A percentile compares a stretch with the other conserved stretches of the same genome.
Evolutionary conservation across 2,113 vertebrate species (phyloP).

Genomic region (Haplochromis vanheusdeni): DNA sequence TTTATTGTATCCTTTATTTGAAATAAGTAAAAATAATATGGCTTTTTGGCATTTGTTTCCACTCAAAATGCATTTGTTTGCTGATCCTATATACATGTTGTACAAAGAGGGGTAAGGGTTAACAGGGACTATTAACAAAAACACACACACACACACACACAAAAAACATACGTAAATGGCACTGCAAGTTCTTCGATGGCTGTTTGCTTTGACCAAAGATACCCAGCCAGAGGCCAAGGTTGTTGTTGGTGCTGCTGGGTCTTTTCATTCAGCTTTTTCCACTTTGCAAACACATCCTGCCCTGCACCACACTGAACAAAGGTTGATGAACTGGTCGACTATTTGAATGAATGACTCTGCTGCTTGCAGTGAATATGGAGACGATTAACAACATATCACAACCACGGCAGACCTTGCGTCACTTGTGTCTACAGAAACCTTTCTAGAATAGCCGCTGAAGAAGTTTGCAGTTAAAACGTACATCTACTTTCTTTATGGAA

Average conservation of each 20-base stretch:
- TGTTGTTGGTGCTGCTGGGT: constrained; percentile 54
- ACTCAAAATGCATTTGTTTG: background rate
- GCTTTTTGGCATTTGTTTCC: background rate
- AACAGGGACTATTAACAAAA: background rate
- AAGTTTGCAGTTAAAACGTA: background rate
- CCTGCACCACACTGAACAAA: constrained; percentile 59
- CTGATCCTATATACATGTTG: background rate
- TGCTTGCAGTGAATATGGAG: background rate
- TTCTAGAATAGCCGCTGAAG: background rate
- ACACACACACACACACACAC: background rate
- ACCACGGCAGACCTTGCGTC: background rate
- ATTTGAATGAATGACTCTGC: constrained; percentile 41
- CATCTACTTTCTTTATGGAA: background rate
- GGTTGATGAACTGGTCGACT: constrained; percentile 52
- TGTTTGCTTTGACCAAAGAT: constrained; percentile 55
- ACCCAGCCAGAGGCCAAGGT: constrained; percentile 64
- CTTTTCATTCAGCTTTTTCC: constrained; percentile 65
- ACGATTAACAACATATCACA: background rate
- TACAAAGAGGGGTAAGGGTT: background rate
- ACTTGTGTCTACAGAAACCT: background rate
- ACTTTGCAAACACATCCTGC: constrained; percentile 63
- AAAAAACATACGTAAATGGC: background rate
- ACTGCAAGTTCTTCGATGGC: constrained; percentile 45
- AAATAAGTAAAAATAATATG: background rate
- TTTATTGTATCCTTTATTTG: background rate